These are phyloP conservation scores for Masnerella sp. DNA, from an alignment of 2,888 invertebrate genomes.

Conservation along the genomic window DNA sequence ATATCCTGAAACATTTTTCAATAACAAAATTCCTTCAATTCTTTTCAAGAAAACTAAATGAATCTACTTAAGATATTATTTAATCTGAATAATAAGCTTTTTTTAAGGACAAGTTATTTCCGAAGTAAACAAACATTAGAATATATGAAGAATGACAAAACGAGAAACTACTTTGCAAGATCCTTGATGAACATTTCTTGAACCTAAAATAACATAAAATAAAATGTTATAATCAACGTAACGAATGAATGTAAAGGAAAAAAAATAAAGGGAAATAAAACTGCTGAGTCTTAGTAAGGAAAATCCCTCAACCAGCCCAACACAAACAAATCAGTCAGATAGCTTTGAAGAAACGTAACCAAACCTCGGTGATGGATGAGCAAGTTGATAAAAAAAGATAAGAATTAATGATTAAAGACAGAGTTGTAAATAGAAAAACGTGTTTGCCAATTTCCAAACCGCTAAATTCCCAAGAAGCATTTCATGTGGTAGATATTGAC, in stretches of 20 bases:
- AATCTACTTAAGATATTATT: too few species aligned
- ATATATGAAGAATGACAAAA: too few species aligned
- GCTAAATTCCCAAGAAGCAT: constrained; percentile 52
- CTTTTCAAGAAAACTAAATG: too few species aligned
- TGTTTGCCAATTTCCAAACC: constrained; percentile 45
- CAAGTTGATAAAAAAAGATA: constrained; percentile 60
- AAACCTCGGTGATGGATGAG: constrained; percentile 59
- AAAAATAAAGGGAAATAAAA: constrained; percentile 3
- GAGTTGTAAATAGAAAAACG: constrained; percentile 40
- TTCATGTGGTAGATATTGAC: constrained; percentile 39
- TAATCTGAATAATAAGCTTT: too few species aligned
- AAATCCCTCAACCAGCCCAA: constrained; percentile 77
- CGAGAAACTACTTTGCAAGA: background rate
- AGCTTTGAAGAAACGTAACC: constrained; percentile 69
- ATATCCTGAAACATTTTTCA: too few species aligned
- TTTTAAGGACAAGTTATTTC: too few species aligned
- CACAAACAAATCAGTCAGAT: constrained; percentile 75
- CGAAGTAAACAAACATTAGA: too few species aligned
- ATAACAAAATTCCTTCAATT: too few species aligned
- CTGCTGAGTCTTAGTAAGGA: constrained; percentile 36
- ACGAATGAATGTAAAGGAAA: constrained; percentile 5
- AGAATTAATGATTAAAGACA: constrained; percentile 60
- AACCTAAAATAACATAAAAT: constrained; percentile 58
- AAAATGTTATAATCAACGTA: constrained; percentile 27
- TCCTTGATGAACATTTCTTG: constrained; percentile 40